Evolutionary conservation across 2,113 vertebrate species (phyloP), one percentile per base, ranked within the genome.

Genomic region (Catharus bicknelli): DNA sequence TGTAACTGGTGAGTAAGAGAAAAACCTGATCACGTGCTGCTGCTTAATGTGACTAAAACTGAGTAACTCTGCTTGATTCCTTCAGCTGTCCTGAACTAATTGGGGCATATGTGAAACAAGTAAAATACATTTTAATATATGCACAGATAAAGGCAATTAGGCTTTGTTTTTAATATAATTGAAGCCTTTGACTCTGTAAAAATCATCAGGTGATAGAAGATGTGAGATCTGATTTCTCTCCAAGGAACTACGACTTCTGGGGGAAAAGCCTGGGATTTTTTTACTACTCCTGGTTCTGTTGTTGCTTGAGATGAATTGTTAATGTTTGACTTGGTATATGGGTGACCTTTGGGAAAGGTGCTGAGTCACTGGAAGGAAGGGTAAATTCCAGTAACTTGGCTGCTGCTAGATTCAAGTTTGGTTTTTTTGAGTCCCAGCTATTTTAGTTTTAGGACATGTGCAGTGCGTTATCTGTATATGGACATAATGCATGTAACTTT

Each of bases 1-100:
- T 96, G 95, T 98, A 59, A 96, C 98, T 9, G 98, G 99, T 99
- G 97, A 99, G 98, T 95, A 87, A 51, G 62, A 43, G 15, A 26
- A 68, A 45, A 8, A 21, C 36, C 36, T 18, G 5, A 5, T 75
- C 11, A 15, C 1, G 0, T 82, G 30, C 23, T 86, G 54, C 13
- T 90, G 62, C 5, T 69, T 74, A 8, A 11, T 50, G 9, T 72
- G 45, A n/a, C 26, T 67, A 15, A 67, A 94, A 85, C 16, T 34
- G 5, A 8, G 5, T 68, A 54, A 34, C 32, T 72, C 7, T 53
- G 38, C 18, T 16, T 40, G 17, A 42, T 20, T 77, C 11, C 29
- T 66, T 58, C 63, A 76, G 17, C 11, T 73, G 11, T 30, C 15
- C 66, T 90, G 32, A 76, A 5, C 21, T 92, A 75, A 36, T 0